These are phyloP conservation scores for Bursaphelenchus okinawaensis DNA, from an alignment of 2,888 invertebrate species.

Conservation along the genomic window DNA sequence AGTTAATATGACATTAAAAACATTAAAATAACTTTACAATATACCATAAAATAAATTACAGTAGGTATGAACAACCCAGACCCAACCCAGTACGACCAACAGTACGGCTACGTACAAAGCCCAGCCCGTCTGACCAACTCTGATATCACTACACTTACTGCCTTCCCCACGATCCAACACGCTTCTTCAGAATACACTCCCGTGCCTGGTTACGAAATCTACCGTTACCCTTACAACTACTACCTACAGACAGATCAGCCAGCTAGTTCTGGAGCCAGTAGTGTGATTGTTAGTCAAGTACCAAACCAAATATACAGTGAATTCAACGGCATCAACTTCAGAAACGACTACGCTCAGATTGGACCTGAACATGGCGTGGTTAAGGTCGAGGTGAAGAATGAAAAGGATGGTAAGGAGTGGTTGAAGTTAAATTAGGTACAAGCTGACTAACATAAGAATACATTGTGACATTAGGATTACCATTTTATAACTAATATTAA, in stretches of 20 bases:
- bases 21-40: no score
- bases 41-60: no score
- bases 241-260: slow-evolving; percentile 8
- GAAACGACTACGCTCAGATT: neutral
- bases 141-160: slow-evolving; percentile 37
- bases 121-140: slow-evolving; percentile 16
- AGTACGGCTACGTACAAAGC: slow-evolving; percentile 13
- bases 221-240: slow-evolving; percentile 14
- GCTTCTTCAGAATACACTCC: slow-evolving; percentile 22
- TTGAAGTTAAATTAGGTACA: neutral
- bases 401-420: slow-evolving; percentile 4
- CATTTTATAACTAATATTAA: no score
- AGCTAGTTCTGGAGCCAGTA: neutral
- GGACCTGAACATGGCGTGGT: neutral
- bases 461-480: no score
- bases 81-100: slow-evolving; percentile 8
- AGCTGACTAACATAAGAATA: neutral
- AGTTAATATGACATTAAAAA: no score
- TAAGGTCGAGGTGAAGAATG: slow-evolving; percentile 15
- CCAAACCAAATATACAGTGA: neutral
- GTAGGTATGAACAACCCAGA: slow-evolving; percentile 16
- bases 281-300: neutral
- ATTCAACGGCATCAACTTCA: neutral
- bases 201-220: slow-evolving; percentile 32
- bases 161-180: slow-evolving; percentile 21